phyloP scores from a whole-genome alignment of 2,888 invertebrate genomes.

The Lithodes maja region DNA sequence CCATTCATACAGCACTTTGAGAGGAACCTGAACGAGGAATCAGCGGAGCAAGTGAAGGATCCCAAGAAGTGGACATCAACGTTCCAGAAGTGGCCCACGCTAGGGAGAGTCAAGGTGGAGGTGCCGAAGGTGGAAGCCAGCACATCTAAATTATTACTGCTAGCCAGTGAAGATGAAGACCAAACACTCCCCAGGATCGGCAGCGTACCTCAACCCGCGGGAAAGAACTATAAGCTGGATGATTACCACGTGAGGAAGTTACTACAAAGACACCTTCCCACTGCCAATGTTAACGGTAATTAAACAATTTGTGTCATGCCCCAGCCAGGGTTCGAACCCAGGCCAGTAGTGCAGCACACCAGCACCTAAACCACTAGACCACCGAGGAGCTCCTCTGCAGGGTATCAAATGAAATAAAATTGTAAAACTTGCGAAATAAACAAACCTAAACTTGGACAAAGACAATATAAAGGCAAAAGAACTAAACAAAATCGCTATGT shows the following conservation, averaged over 20 bases:
- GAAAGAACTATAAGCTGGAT: constrained; percentile 16
- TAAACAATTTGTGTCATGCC: too few species aligned
- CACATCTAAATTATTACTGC: constrained; percentile 34
- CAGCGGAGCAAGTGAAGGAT: constrained; percentile 54
- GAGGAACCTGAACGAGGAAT: constrained; percentile 35
- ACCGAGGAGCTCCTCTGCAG: too few species aligned
- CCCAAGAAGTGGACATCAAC: constrained; percentile 46
- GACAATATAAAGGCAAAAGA: too few species aligned
- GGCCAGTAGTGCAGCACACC: too few species aligned
- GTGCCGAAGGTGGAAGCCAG: constrained; percentile 47
- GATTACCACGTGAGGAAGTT: constrained; percentile 36
- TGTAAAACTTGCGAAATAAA: too few species aligned
- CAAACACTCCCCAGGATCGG: constrained; percentile 32
- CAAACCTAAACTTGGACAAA: too few species aligned
- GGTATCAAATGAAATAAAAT: too few species aligned
- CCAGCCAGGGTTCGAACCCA: too few species aligned
- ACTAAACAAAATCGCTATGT: too few species aligned
- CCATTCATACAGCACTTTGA: constrained; percentile 65
- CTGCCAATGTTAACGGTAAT: not conserved
- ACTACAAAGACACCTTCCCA: constrained; percentile 27
- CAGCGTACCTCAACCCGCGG: constrained; percentile 34
- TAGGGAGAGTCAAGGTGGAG: constrained; percentile 50
- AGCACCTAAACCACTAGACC: too few species aligned
- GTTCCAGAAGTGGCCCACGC: constrained; percentile 54
- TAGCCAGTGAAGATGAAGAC: constrained; percentile 23